These are phyloP conservation scores for Ochlodes sylvanus DNA, from an alignment of 2,888 invertebrate species.

Conservation along the genomic window DNA sequence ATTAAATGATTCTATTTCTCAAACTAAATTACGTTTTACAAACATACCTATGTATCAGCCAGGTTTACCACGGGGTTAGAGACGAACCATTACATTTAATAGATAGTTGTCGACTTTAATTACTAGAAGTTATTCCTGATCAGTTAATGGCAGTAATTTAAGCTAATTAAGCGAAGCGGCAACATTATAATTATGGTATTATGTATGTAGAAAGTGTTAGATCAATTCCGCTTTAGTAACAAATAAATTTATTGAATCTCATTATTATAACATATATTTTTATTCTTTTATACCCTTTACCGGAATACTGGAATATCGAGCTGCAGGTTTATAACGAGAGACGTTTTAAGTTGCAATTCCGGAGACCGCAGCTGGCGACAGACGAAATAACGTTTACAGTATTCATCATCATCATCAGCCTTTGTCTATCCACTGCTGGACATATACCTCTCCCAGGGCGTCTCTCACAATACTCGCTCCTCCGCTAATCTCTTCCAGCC, in stretches of 20 bases:
- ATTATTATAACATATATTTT: not conserved
- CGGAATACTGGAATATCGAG: too few species aligned
- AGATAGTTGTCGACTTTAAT: conserved; percentile 47
- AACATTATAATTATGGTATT: conserved; percentile 44
- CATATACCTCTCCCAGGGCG: too few species aligned
- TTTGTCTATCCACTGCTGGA: too few species aligned
- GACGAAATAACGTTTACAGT: too few species aligned
- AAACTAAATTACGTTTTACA: conserved; percentile 15
- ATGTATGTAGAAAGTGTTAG: conserved; percentile 62
- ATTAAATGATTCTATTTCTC: too few species aligned
- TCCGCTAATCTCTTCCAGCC: too few species aligned
- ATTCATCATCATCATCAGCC: too few species aligned
- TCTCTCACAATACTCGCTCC: too few species aligned
- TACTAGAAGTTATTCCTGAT: conserved; percentile 54
- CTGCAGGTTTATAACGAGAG: too few species aligned
- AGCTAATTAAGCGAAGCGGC: conserved; percentile 56
- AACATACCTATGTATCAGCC: conserved; percentile 4
- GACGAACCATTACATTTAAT: conserved; percentile 39
- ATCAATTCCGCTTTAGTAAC: conserved; percentile 39
- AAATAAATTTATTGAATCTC: not conserved
- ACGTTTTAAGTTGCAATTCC: too few species aligned
- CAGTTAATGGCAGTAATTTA: conserved; percentile 53
- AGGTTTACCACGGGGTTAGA: conserved; percentile 36
- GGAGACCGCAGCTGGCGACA: too few species aligned
- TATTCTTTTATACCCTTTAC: too few species aligned